Base-by-base conservation (phyloP, 92 coral and sea anemone species). In the Heliopora coerulea region DNA sequence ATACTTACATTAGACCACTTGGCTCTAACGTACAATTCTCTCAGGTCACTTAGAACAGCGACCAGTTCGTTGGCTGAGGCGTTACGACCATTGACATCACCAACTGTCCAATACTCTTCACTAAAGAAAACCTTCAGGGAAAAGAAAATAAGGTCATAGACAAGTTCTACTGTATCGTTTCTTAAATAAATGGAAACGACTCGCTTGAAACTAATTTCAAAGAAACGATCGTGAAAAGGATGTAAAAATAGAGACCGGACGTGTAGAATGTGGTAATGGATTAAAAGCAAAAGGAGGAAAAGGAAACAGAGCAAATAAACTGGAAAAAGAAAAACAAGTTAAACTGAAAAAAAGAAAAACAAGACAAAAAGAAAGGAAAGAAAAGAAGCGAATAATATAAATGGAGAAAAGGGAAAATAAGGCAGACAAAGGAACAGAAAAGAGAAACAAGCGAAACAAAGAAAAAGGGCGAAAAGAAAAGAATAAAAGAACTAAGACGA, bases 81-180 rank as follows among this genome's bases (percentile, higher is more conserved):
- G 0, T 68, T 88, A 0, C 95, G 91, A 17, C 96, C 96, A 58
- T 75, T 64, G 0, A 87, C 84, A 59, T 79, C 62, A 14, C 88
- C 91, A 5, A 90, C 88, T 49, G 82, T 79, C 98, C 98, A 93
- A 17, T 82, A 57, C 25, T 80, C 83, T 73, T 93, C 98, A 54
- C 91, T 75, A 62, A 93, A 72, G 54, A 52, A 70, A 15, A 93
- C 85, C 98, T 93, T 67, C 58, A 70, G 34, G 28, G 37, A 60
- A 81, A 32, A 59, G 13, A 21, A 49, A 12, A 46, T n/a, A 46
- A 6, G 2, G 7, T 46, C n/a, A n/a, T n/a, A n/a, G n/a, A n/a
- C n/a, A n/a, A n/a, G n/a, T n/a, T n/a, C n/a, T n/a, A n/a, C n/a
- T n/a, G n/a, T n/a, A n/a, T n/a, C n/a, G n/a, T n/a, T n/a, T n/a